Conservation (phyloP, 2,797 vertebrate species). For the Artibeus jamaicensis region DNA sequence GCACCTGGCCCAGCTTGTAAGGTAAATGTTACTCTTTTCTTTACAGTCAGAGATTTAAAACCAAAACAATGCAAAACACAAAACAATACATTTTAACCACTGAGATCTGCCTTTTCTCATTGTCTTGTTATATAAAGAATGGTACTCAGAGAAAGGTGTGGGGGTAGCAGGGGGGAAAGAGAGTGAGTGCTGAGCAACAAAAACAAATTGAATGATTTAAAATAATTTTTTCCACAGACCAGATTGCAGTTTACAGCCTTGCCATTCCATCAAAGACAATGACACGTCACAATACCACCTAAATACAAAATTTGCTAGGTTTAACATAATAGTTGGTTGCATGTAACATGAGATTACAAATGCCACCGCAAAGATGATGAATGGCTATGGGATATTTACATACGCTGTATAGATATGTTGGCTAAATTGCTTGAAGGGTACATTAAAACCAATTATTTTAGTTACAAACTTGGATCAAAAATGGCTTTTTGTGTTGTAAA, state of each 20-base stretch:
- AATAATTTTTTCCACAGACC: constrained; percentile 48
- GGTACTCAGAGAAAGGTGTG: background rate
- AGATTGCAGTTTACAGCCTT: constrained; percentile 69
- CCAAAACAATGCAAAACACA: background rate
- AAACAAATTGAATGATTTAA: constrained; percentile 48
- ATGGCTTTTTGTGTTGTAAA: background rate
- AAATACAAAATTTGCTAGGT: constrained; percentile 71
- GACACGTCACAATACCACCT: constrained; percentile 51
- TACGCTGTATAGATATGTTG: constrained; percentile 53
- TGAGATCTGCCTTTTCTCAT: background rate
- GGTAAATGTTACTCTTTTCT: background rate
- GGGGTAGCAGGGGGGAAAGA: background rate
- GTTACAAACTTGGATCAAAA: constrained; percentile 17
- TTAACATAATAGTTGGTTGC: constrained; percentile 65
- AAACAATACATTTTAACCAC: background rate
- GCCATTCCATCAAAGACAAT: constrained; percentile 59
- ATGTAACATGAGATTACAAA: constrained; percentile 65
- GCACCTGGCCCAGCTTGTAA: background rate
- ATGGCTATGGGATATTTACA: constrained; percentile 65
- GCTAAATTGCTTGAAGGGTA: constrained; percentile 55
- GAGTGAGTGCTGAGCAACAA: background rate
- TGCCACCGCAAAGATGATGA: constrained; percentile 61
- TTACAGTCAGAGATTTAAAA: background rate
- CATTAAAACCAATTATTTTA: constrained; percentile 53
- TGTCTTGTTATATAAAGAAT: background rate